phyloP scores from a whole-genome alignment of 2,113 vertebrate species.

The Alexandromys fortis region DNA sequence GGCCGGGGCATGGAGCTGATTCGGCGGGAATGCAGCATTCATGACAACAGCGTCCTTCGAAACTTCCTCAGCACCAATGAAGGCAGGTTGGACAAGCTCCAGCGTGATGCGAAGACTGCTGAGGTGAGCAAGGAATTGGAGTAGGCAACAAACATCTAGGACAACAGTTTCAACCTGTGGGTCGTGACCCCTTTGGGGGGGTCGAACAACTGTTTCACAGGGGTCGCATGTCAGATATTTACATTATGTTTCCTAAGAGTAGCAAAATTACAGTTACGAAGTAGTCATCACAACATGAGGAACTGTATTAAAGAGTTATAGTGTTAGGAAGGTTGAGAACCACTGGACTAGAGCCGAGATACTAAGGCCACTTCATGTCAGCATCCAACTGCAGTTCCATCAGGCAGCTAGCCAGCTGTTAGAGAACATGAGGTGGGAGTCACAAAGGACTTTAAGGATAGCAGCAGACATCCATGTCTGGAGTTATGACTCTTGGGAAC shows the following conservation, averaged over 20 bases:
- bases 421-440: neutral
- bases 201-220: neutral
- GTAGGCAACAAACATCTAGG: neutral
- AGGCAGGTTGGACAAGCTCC: constrained; percentile 93
- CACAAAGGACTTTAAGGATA: neutral
- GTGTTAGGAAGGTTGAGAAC: neutral
- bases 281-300: neutral
- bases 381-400: neutral
- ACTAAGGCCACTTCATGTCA: neutral
- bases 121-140: constrained; percentile 86
- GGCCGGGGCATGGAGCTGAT: constrained; percentile 97
- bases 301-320: neutral
- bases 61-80: constrained; percentile 92
- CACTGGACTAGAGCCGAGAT: neutral
- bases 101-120: constrained; percentile 93
- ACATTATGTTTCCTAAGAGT: neutral
- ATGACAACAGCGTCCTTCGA: constrained; percentile 93
- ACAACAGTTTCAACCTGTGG: neutral
- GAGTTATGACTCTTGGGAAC: neutral
- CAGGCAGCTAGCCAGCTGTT: neutral
- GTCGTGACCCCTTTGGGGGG: neutral
- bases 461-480: neutral
- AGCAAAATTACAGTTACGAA: neutral
- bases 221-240: neutral
- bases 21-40: constrained; percentile 92